Evolutionary conservation across 1,140 invertebrate genomes (phyloP), one percentile per base, ranked within the genome.

Genomic region (Nasonia longicornis): DNA sequence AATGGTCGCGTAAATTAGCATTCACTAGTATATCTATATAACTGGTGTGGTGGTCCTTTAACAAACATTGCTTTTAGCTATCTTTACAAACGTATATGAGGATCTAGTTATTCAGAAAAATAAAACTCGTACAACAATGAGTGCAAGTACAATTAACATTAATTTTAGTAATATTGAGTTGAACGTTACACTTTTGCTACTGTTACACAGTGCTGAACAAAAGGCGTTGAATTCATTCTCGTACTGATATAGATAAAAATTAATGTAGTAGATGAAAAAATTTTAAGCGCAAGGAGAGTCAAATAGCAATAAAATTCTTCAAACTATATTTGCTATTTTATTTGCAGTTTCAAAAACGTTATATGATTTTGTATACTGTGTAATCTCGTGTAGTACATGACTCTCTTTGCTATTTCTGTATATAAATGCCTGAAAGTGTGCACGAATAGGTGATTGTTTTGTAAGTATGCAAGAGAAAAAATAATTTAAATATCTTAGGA

Each of bases 91-190:
- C 66, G n/a, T 52, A 67, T 69, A 45, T 64, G 22, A 31, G 71
- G 35, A 80, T 22, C 72, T 66, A 69, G 35, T 20, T 67, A 6
- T 80, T 63, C 64, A 66, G 26, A 31, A 75, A 74, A 52, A 58
- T 80, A 48, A 73, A 80, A 16, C 11, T n/a, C 8, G 22, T 73
- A 42, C 11, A 76, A 42, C 11, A 76, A 76, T 81, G 79, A 79
- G 58, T 84, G 64, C 75, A 82, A 84, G 82, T 85, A 86, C 78
- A 84, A 84, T 85, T 83, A 80, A 81, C 81, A 74, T 31, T 77
- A 81, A 76, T 81, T 76, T 72, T 72, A 77, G 31, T 42, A 81
- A 26, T 29, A 52, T 70, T 81, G 20, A 81, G 48, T 81, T 75
- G n/a, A 76, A 48, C n/a, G 16, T 63, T 58, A 16, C 45, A 4